Evolutionary conservation across 1,140 invertebrate genomes (phyloP).

Genomic region (Trichonephila inaurata): DNA sequence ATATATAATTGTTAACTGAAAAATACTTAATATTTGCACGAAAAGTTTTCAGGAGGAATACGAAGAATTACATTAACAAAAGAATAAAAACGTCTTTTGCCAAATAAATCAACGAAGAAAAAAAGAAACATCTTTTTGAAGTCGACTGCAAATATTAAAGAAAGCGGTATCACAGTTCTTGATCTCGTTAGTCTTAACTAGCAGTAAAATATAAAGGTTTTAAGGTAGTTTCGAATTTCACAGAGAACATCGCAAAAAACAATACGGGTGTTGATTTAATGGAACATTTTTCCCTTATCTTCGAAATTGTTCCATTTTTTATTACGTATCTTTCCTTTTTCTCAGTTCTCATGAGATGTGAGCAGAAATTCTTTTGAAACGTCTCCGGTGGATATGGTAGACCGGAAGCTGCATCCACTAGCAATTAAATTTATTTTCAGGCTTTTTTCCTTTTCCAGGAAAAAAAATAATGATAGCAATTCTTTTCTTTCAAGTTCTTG

Average conservation of each 20-base stretch:
- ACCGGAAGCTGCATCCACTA: slow-evolving; percentile 14
- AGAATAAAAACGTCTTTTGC: not conserved
- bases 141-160: slow-evolving; percentile 11
- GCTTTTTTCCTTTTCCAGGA: not conserved
- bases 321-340: not conserved
- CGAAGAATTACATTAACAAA: not conserved
- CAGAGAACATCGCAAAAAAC: not conserved
- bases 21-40: too few relatives aligned
- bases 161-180: slow-evolving; percentile 2
- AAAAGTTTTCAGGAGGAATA: too few relatives aligned
- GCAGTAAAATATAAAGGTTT: slow-evolving; percentile 11
- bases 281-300: not conserved
- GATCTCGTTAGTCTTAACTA: slow-evolving; percentile 39
- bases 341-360: not conserved
- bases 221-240: slow-evolving; percentile 27
- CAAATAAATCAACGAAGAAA: not conserved
- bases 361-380: slow-evolving; percentile 11
- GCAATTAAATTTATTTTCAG: slow-evolving; percentile 46
- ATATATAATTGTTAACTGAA: too few relatives aligned
- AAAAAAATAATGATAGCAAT: not conserved
- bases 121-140: not conserved
- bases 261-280: slow-evolving; percentile 37
- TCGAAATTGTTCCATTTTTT: not conserved
- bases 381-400: not conserved
- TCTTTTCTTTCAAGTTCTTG: not conserved